Percentiles rank a stretch among this genome's conserved stretches.
phyloP scores from a whole-genome alignment of 2,888 invertebrate genomes.

The Lottia gigantea region DNA sequence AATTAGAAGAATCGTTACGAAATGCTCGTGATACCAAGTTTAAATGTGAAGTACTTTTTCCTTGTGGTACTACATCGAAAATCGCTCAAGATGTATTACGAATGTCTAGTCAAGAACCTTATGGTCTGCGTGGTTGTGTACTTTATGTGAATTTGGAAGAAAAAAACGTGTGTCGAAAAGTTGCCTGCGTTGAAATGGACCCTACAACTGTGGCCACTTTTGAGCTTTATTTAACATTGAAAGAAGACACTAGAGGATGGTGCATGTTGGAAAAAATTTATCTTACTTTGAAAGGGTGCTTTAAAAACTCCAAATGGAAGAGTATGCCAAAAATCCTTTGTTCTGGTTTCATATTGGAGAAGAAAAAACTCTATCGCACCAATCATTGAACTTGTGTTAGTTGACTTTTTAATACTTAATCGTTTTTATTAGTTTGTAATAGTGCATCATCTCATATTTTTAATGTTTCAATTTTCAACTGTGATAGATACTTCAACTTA shows the following conservation, averaged over 20 bases:
- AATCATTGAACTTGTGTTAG: slow-evolving; percentile 13
- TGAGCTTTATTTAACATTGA: slow-evolving; percentile 87
- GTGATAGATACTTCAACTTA: no score
- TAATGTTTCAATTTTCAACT: no score
- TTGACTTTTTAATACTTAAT: no score
- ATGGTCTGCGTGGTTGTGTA: slow-evolving; percentile 86
- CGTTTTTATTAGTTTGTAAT: no score
- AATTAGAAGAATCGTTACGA: slow-evolving; percentile 82
- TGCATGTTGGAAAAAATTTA: slow-evolving; percentile 88
- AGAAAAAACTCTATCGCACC: slow-evolving; percentile 86
- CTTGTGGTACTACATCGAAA: slow-evolving; percentile 82
- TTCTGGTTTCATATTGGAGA: slow-evolving; percentile 88
- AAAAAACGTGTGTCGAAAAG: slow-evolving; percentile 71
- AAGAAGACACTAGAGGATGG: slow-evolving; percentile 89
- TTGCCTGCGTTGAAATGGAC: slow-evolving; percentile 87
- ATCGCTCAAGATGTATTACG: slow-evolving; percentile 83
- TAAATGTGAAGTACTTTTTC: slow-evolving; percentile 85
- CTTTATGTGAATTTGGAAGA: slow-evolving; percentile 83
- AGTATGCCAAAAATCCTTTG: slow-evolving; percentile 76
- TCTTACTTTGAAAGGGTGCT: slow-evolving; percentile 47
- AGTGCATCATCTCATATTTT: no score
- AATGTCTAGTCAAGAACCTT: slow-evolving; percentile 89
- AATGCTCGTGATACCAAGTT: slow-evolving; percentile 84
- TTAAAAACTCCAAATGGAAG: slow-evolving; percentile 42
- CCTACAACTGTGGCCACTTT: slow-evolving; percentile 89